A percentile compares a stretch with the other conserved stretches of the same genome.
phyloP scores from a whole-genome alignment of 2,797 vertebrate genomes.

The Dendrocincla tyrannina region DNA sequence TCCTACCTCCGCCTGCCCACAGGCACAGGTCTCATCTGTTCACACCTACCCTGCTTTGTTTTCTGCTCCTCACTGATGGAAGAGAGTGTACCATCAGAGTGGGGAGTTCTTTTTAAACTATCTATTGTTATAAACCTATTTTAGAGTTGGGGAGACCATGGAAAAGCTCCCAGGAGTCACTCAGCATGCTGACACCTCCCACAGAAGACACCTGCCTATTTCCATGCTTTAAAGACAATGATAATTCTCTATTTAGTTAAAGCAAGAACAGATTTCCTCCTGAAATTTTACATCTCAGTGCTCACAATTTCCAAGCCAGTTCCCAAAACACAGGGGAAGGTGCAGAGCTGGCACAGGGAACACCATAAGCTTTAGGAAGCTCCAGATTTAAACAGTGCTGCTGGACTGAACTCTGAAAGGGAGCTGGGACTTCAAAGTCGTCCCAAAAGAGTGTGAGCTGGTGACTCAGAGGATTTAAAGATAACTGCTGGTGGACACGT shows the following conservation, averaged over 20 bases:
- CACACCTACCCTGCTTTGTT: background rate
- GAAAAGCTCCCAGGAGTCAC: background rate
- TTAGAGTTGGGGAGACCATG: background rate
- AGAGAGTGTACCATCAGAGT: fast-evolving
- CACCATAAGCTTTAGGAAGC: background rate
- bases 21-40: too few species aligned
- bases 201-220: background rate
- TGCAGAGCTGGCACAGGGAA: background rate
- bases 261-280: background rate
- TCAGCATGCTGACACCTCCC: background rate
- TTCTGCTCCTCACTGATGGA: background rate
- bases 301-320: background rate
- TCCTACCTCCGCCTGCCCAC: background rate
- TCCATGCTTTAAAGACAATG: background rate
- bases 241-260: background rate
- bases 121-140: background rate
- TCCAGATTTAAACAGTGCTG: background rate
- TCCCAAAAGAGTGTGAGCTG: background rate
- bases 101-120: background rate
- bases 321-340: background rate
- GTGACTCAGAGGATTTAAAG: background rate
- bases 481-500: background rate
- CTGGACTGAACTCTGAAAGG: background rate
- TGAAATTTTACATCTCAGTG: background rate
- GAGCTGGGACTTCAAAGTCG: background rate